Evolutionary conservation across 1,140 invertebrate species (phyloP).

Genomic region (Brachionus asplanchnoidis): DNA sequence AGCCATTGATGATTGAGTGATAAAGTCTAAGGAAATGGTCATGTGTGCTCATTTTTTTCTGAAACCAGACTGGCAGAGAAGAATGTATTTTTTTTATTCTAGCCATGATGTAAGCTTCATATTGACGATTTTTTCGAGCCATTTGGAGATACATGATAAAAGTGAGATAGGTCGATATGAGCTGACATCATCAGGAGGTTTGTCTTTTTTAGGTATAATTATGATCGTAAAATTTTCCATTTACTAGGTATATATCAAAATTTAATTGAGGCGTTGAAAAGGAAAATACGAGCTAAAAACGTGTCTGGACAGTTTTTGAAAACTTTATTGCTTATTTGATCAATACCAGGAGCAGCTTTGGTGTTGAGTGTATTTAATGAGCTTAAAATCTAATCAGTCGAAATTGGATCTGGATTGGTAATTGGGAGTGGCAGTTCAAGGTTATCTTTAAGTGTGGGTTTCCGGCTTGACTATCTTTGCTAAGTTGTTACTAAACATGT

Average conservation of each 20-base stretch:
- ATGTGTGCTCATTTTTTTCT: too few species aligned
- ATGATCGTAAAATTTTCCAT: constrained; percentile 33
- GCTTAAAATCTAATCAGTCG: not conserved
- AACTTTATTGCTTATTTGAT: not conserved
- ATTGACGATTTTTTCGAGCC: too few species aligned
- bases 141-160: too few species aligned
- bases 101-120: too few species aligned
- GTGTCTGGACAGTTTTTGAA: not conserved
- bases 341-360: not conserved
- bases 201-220: constrained; percentile 25
- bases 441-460: not conserved
- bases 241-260: not conserved
- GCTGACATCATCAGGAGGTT: too few species aligned
- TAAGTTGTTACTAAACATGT: not conserved
- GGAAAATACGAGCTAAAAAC: not conserved
- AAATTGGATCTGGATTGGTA: not conserved
- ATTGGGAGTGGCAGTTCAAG: not conserved
- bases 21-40: too few species aligned
- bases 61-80: too few species aligned
- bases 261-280: not conserved
- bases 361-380: not conserved
- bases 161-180: too few species aligned
- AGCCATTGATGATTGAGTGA: too few species aligned
- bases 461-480: not conserved
- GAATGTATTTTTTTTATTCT: too few species aligned